Percentiles rank a stretch among this genome's conserved stretches.
Conservation (phyloP, 2,797 vertebrate species). For the Sebastes minor region DNA sequence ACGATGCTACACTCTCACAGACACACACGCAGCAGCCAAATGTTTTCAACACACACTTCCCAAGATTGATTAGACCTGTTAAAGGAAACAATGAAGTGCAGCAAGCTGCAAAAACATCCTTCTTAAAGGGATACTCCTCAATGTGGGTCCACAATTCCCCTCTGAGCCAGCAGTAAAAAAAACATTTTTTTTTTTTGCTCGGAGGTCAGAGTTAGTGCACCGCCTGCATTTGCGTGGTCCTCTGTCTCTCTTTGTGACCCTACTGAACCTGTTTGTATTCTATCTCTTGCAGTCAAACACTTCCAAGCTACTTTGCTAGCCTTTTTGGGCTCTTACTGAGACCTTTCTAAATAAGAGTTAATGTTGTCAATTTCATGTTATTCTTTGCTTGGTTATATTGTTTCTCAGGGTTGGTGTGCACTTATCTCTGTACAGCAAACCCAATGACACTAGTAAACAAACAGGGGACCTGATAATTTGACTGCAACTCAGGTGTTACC, state of each 20-base stretch:
- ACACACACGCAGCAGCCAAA: neutral
- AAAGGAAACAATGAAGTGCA: slow-evolving; percentile 43
- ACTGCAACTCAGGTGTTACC: neutral
- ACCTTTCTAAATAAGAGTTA: neutral
- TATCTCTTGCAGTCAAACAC: neutral
- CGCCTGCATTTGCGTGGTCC: neutral
- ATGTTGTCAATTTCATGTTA: neutral
- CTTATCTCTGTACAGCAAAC: neutral
- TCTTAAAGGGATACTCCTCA: slow-evolving; percentile 24
- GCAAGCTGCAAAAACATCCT: slow-evolving; percentile 29
- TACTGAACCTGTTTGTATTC: neutral
- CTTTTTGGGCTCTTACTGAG: neutral
- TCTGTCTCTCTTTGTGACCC: neutral
- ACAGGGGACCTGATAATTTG: neutral
- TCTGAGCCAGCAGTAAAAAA: slow-evolving; percentile 18
- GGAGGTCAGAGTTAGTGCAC: neutral
- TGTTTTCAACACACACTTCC: slow-evolving; percentile 19
- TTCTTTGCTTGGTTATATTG: neutral
- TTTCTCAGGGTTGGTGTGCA: neutral
- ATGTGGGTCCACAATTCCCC: slow-evolving; percentile 22
- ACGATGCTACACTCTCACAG: neutral
- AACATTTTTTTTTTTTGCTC: neutral
- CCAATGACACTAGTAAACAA: neutral
- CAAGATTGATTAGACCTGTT: slow-evolving; percentile 41
- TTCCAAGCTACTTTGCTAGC: neutral